Conservation (phyloP, 2,113 vertebrate genomes). For the Pseudorectes ferrugineus region DNA sequence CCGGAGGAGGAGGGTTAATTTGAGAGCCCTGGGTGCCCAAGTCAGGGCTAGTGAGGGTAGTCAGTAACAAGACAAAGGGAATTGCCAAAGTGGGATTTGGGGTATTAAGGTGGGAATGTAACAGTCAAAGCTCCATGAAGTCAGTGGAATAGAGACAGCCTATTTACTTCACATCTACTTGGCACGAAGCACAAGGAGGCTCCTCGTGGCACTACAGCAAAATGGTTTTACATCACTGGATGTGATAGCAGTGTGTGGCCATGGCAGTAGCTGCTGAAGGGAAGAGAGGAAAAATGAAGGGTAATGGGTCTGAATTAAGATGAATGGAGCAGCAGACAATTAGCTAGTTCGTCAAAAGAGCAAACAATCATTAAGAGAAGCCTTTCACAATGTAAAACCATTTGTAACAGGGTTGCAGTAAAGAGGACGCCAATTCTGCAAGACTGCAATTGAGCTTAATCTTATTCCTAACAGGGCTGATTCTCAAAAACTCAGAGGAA, state of each 20-base stretch:
- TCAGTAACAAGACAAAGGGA: neutral
- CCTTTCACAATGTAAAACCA: slow-evolving; percentile 15
- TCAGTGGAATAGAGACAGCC: neutral
- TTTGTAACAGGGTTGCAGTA: neutral
- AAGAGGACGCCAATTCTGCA: neutral
- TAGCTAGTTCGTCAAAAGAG: slow-evolving; percentile 27
- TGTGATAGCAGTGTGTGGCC: neutral
- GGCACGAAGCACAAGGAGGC: neutral
- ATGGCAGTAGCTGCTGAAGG: neutral
- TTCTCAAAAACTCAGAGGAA: slow-evolving; percentile 23
- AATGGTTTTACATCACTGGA: neutral
- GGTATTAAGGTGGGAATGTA: neutral
- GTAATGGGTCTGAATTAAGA: slow-evolving; percentile 35
- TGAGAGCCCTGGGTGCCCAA: neutral
- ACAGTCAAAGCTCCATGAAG: neutral
- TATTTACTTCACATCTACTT: neutral
- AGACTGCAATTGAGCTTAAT: neutral
- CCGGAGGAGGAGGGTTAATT: neutral
- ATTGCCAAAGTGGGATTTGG: neutral
- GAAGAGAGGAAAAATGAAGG: neutral
- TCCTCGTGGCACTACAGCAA: neutral
- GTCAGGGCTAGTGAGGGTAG: neutral
- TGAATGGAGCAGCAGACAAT: slow-evolving; percentile 27
- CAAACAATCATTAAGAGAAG: slow-evolving; percentile 48
- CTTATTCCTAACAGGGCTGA: neutral